A percentile compares a stretch with the other conserved stretches of the same genome.
These are phyloP conservation scores for Spinus pinus DNA, from an alignment of 2,797 vertebrate genomes.

Conservation along the genomic window DNA sequence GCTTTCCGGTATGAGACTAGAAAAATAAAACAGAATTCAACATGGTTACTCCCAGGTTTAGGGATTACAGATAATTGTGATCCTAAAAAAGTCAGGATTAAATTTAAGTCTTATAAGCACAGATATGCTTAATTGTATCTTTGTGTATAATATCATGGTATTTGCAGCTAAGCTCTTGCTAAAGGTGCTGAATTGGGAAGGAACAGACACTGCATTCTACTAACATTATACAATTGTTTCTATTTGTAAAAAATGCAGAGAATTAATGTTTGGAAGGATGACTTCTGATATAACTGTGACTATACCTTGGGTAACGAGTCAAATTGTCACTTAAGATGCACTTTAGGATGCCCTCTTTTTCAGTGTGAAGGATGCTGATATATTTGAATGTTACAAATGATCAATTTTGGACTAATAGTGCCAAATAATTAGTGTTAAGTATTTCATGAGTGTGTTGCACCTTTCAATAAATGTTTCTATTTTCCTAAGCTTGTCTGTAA, in stretches of 20 bases:
- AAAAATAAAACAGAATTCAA: not conserved
- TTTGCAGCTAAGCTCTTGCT: not conserved
- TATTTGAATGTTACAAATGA: not conserved
- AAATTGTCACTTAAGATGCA: not conserved
- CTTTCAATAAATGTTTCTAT: conserved; percentile 35
- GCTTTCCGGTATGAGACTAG: not conserved
- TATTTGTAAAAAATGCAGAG: not conserved
- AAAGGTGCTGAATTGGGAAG: not conserved
- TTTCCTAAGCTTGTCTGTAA: not conserved
- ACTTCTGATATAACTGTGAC: not conserved
- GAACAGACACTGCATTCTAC: not conserved
- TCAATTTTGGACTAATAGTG: not conserved
- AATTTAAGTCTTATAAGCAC: not conserved
- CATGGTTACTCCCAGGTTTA: not conserved
- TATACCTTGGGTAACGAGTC: not conserved
- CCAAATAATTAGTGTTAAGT: not conserved
- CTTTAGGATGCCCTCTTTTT: not conserved
- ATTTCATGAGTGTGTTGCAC: not conserved
- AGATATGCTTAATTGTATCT: not conserved
- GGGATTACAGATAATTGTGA: not conserved
- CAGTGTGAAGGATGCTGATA: not conserved
- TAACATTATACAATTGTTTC: not conserved
- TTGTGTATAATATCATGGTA: not conserved
- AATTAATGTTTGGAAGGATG: not conserved
- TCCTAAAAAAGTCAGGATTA: not conserved